phyloP scores from a whole-genome alignment of 2,113 vertebrate species.

The Lathamus discolor region DNA sequence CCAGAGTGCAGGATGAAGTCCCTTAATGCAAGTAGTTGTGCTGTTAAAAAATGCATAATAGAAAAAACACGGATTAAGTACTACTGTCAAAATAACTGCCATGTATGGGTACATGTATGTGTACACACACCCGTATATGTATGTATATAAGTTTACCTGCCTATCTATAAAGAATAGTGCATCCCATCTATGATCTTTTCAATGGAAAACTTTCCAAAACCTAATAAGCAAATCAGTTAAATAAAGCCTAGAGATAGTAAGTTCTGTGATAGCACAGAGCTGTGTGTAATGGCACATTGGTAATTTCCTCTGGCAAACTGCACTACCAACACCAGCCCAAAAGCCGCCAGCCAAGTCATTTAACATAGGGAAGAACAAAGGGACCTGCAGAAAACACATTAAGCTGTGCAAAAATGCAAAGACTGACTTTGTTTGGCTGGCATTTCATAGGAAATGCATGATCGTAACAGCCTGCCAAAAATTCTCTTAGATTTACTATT shows the following conservation, averaged over 20 bases:
- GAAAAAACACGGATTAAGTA: neutral
- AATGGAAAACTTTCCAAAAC: neutral
- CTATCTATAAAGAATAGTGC: neutral
- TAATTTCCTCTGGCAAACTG: neutral
- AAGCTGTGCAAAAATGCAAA: neutral
- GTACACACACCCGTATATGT: rapidly evolving
- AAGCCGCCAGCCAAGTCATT: neutral
- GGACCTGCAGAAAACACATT: neutral
- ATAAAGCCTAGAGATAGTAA: neutral
- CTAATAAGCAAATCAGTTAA: neutral
- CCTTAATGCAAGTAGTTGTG: neutral
- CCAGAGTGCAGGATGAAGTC: neutral
- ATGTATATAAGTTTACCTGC: neutral
- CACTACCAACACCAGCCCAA: neutral
- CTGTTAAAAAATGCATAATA: neutral
- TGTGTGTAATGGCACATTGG: rapidly evolving
- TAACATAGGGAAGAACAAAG: neutral
- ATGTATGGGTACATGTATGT: rapidly evolving
- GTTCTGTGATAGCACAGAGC: neutral
- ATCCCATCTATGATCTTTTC: neutral
- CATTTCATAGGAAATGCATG: neutral
- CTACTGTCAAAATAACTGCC: neutral
- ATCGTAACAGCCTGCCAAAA: neutral
- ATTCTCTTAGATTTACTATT: neutral
- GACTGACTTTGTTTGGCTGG: neutral